Evolutionary conservation across 2,888 invertebrate genomes (phyloP).

Genomic region (Balanococcus diminutus): DNA sequence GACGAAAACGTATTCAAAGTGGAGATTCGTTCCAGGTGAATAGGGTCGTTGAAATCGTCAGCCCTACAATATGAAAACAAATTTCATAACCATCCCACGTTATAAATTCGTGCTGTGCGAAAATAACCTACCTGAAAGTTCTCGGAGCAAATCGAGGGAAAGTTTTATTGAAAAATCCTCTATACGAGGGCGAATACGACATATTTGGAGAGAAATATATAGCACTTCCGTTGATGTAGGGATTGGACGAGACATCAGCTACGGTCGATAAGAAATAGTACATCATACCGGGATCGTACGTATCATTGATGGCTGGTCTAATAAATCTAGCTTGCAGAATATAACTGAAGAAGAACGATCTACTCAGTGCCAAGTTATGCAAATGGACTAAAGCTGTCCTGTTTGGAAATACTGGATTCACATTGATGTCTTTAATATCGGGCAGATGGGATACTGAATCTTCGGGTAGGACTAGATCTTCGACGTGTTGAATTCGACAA

Average conservation of each 20-base stretch:
- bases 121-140: conserved; percentile 69
- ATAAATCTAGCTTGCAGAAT: conserved; percentile 89
- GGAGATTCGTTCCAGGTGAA: conserved; percentile 91
- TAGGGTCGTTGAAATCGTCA: conserved; percentile 95
- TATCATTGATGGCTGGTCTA: conserved; percentile 86
- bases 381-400: conserved; percentile 89
- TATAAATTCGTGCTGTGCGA: background rate
- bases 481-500: conserved; percentile 84
- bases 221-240: conserved; percentile 88
- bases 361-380: conserved; percentile 94
- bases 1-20: conserved; percentile 90
- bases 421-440: conserved; percentile 90
- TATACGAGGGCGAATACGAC: conserved; percentile 91
- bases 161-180: conserved; percentile 95
- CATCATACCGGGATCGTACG: conserved; percentile 97
- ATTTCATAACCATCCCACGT: background rate
- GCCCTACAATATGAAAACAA: conserved; percentile 65
- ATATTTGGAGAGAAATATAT: conserved; percentile 93
- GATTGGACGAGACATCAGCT: conserved; percentile 92
- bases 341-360: conserved; percentile 96
- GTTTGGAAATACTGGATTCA: conserved; percentile 93
- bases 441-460: conserved; percentile 90
- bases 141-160: conserved; percentile 92
- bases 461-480: conserved; percentile 81
- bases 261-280: conserved; percentile 94